Conservation (phyloP, 2,888 invertebrate genomes). For the Beris chalybata region DNA sequence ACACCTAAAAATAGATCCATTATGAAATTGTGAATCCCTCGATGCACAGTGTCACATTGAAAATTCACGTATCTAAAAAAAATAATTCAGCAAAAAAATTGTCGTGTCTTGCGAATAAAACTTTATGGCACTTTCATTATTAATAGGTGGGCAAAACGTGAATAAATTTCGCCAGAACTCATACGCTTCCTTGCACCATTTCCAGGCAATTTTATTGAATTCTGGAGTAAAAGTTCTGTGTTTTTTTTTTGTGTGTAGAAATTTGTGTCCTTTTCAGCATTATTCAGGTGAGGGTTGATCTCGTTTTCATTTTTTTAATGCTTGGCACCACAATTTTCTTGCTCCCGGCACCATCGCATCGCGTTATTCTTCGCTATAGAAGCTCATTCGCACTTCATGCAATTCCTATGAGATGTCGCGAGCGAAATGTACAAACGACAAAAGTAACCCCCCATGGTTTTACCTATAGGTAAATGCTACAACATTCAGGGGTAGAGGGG, state of each 20-base stretch:
- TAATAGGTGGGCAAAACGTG: constrained; percentile 25
- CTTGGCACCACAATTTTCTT: not conserved
- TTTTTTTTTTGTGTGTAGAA: no score
- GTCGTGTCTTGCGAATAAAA: constrained; percentile 25
- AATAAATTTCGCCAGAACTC: constrained; percentile 10
- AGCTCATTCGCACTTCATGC: constrained; percentile 27
- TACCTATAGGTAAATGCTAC: not conserved
- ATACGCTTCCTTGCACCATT: not conserved
- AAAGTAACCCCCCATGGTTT: not conserved
- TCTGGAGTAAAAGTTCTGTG: not conserved
- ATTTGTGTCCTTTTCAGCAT: no score
- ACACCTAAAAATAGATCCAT: no score
- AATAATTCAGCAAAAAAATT: constrained; percentile 16
- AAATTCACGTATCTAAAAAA: constrained; percentile 27
- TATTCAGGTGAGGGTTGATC: constrained; percentile 24
- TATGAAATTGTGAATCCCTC: constrained; percentile 11
- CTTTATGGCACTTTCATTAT: constrained; percentile 30
- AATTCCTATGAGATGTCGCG: constrained; percentile 30
- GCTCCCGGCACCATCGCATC: constrained; percentile 6
- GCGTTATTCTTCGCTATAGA: no score
- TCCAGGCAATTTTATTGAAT: constrained; percentile 22
- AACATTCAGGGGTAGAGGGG: no score
- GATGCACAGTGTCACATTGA: constrained; percentile 19
- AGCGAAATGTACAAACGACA: constrained; percentile 14
- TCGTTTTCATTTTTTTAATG: constrained; percentile 27